Conservation (phyloP, 2,888 invertebrate species). For the Teleogryllus oceanicus region DNA sequence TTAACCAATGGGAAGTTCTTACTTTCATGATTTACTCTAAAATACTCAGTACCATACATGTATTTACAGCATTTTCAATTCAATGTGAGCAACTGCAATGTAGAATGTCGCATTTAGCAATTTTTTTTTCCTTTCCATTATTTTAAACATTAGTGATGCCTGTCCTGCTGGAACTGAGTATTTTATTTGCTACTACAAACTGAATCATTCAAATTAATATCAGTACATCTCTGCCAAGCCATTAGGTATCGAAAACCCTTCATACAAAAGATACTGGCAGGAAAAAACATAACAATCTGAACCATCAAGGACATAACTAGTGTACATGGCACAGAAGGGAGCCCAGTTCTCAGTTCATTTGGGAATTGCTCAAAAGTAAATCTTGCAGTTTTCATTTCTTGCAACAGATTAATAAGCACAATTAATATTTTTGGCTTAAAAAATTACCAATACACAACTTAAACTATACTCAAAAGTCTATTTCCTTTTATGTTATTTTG, state of each 20-base stretch:
- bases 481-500: background rate
- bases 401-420: no score
- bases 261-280: background rate
- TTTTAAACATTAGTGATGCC: no score
- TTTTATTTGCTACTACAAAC: background rate
- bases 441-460: no score
- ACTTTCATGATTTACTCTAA: background rate
- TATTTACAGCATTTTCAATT: background rate
- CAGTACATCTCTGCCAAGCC: background rate
- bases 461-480: background rate
- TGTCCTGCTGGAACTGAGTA: background rate
- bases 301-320: background rate
- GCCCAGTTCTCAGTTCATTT: no score
- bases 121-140: no score
- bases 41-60: background rate
- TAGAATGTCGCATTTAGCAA: no score
- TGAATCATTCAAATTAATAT: background rate
- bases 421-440: no score
- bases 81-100: no score
- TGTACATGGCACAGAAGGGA: background rate
- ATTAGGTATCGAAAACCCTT: background rate
- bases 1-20: background rate
- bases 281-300: constrained; percentile 10
- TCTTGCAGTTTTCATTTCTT: no score
- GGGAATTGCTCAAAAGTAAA: no score